Percentiles rank a stretch among this genome's conserved stretches.
phyloP scores from a whole-genome alignment of 2,888 invertebrate species.

The Temnothorax ravouxi region DNA sequence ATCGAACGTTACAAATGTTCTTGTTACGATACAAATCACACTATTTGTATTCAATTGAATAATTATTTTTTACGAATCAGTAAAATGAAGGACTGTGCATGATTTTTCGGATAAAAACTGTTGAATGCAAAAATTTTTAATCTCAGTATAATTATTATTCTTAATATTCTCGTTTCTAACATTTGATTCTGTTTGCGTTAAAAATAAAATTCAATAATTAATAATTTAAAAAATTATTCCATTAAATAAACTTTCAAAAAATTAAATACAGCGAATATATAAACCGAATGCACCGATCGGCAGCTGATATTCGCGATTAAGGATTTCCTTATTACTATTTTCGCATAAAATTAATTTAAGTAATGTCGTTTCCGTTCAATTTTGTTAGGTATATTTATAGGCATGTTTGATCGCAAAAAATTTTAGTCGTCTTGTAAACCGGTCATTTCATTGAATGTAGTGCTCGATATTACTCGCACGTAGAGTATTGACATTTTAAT shows the following conservation, averaged over 20 bases:
- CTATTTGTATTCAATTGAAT: too few relatives aligned
- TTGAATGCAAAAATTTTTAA: not conserved
- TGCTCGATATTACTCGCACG: not conserved
- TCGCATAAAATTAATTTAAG: constrained; percentile 12
- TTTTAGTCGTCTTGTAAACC: not conserved
- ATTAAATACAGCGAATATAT: not conserved
- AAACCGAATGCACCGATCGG: not conserved
- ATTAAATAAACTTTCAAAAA: not conserved
- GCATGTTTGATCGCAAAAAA: not conserved
- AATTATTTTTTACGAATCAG: too few relatives aligned
- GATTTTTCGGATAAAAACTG: not conserved
- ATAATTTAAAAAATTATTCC: not conserved
- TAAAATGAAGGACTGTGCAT: not conserved
- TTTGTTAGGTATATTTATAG: not conserved
- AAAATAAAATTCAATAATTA: not conserved
- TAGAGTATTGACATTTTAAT: not conserved
- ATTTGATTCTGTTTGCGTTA: not conserved
- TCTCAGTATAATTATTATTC: not conserved
- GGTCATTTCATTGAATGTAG: not conserved
- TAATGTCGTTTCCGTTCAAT: not conserved
- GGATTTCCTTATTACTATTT: constrained; percentile 11
- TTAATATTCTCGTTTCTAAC: not conserved
- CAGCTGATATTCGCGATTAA: not conserved
- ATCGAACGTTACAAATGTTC: too few relatives aligned
- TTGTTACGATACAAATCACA: too few relatives aligned